Evolutionary conservation across 2,113 vertebrate genomes (phyloP), one percentile per base, ranked within the genome.

Genomic region (Phylloscopus trochilus): DNA sequence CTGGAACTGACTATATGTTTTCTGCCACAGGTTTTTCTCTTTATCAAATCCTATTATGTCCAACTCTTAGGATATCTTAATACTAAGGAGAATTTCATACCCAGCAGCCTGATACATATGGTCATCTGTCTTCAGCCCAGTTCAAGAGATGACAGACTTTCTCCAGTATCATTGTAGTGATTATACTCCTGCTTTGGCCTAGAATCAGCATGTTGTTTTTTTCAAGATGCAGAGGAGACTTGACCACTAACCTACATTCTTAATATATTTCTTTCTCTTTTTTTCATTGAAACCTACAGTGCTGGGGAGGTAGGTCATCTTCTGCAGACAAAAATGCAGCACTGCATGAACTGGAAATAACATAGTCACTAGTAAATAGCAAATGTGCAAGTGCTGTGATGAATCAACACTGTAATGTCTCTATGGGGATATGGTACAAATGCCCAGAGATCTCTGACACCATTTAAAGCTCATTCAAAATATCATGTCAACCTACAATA

Each of bases 391-490:
- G 49, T 16, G 37, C 41, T 69, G 58, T 6, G 10, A 44, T 56
- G 35, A 11, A 47, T 55, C 72, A 39, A 52, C 53, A 46, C 28
- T 55, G 23, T 12, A 44, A 44, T 1, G 2, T 31, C 73, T 87
- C 83, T 41, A 15, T 30, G 76, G 35, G 80, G 66, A 47, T 53
- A 47, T 0, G 1, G 33, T 53, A 77, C 30, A 84, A 95, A 78
- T 24, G 39, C 66, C 69, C 12, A 49, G 58, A 93, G 77, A 78
- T 67, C 43, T 66, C 55, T 89, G 91, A 79, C 49, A 89, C 37
- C 73, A 82, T 90, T 84, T 86, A 90, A 93, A 89, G 90, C 77
- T 92, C 74, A 53, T 82, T 69, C 28, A 89, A 83, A 95, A 84
- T 37, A 77, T 9, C 44, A 31, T 43, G 59, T 83, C 77, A 87